phyloP scores from a whole-genome alignment of 1,140 invertebrate genomes.

The Pectinophora gossypiella region DNA sequence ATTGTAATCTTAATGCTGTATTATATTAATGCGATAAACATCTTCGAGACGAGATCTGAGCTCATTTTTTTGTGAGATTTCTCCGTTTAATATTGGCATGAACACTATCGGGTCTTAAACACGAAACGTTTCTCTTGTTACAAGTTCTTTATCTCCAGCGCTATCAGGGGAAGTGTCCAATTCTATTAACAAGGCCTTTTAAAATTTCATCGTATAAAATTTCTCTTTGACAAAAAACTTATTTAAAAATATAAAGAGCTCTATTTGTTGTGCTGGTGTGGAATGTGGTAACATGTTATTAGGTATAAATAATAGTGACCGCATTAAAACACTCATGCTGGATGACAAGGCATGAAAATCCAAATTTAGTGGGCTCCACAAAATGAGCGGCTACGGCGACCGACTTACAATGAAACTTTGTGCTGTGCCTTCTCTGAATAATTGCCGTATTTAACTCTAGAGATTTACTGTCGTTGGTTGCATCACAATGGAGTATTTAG shows the following conservation, averaged over 20 bases:
- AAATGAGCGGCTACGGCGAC: conserved; percentile 25
- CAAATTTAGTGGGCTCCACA: conserved; percentile 47
- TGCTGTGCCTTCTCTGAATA: conserved; percentile 56
- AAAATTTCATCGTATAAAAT: conserved; percentile 28
- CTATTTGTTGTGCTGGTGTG: neutral
- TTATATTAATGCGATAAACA: conserved; percentile 74
- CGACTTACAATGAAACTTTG: conserved; percentile 46
- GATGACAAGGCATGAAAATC: conserved; percentile 63
- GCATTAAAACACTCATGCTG: conserved; percentile 43
- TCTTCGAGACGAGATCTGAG: conserved; percentile 54
- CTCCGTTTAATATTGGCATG: conserved; percentile 53
- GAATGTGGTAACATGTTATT: conserved; percentile 18
- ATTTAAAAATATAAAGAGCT: conserved; percentile 2
- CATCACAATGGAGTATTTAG: conserved; percentile 39
- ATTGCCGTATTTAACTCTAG: conserved; percentile 55
- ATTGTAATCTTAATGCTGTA: conserved; percentile 72
- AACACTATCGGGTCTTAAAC: conserved; percentile 28
- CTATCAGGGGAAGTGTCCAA: conserved; percentile 49
- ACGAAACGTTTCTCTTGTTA: conserved; percentile 47
- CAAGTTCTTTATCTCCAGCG: conserved; percentile 40
- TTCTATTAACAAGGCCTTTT: conserved; percentile 47
- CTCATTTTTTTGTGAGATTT: conserved; percentile 49
- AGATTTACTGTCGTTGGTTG: conserved; percentile 41
- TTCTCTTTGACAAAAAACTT: conserved; percentile 12
- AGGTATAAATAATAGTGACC: conserved; percentile 28